Evolutionary conservation across 2,888 invertebrate genomes (phyloP).

Genomic region (Idaea straminata): DNA sequence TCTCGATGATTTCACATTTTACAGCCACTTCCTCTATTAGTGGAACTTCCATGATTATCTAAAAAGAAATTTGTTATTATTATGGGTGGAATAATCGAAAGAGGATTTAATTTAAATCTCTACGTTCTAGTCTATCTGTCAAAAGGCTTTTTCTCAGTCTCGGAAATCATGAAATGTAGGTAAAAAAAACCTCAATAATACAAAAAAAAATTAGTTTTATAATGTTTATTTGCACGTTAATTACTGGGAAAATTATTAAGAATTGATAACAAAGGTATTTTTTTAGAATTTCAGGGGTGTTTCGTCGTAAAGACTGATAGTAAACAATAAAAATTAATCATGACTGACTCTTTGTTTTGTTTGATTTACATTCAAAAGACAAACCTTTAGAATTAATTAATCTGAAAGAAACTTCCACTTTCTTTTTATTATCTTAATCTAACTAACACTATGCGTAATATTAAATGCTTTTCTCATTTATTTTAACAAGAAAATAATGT

Average conservation of each 20-base stretch:
- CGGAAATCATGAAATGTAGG: no score
- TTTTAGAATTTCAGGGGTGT: neutral
- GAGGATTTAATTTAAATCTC: no score
- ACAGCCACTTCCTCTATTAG: slow-evolving; percentile 49
- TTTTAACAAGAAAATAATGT: neutral
- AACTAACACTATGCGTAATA: neutral
- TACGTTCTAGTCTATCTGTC: no score
- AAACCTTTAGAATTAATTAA: neutral
- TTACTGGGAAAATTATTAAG: no score
- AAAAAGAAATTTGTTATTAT: slow-evolving; percentile 7
- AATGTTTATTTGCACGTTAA: no score
- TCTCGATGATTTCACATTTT: slow-evolving; percentile 66
- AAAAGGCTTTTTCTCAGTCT: no score
- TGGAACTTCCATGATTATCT: slow-evolving; percentile 23
- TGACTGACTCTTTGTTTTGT: neutral
- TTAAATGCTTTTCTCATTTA: neutral
- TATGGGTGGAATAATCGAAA: neutral
- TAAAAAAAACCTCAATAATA: no score
- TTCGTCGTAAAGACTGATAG: neutral
- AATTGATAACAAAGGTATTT: no score
- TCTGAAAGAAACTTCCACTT: neutral
- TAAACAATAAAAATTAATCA: neutral
- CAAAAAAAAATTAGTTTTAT: no score
- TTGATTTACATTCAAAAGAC: neutral
- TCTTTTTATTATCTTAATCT: neutral